Percentiles rank a stretch among this genome's conserved stretches.
These are phyloP conservation scores for Baryphthengus martii DNA, from an alignment of 2,113 vertebrate species.

Conservation along the genomic window DNA sequence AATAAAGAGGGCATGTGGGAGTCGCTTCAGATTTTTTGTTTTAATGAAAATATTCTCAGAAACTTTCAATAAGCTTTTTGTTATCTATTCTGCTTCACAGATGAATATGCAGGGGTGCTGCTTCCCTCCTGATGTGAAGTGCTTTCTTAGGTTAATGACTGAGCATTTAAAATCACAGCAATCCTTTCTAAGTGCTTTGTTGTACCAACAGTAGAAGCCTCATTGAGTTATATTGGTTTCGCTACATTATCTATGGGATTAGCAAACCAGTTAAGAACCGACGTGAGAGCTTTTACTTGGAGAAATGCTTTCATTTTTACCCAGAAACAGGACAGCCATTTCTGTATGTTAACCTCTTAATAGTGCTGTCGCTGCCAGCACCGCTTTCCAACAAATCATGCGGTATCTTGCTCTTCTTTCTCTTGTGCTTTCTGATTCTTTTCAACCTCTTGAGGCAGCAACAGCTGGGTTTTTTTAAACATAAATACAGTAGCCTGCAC, in stretches of 20 bases:
- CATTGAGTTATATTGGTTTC: conserved; percentile 49
- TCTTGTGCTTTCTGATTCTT: not conserved
- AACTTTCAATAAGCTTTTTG: not conserved
- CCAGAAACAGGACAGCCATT: not conserved
- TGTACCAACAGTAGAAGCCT: conserved; percentile 22
- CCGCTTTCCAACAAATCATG: not conserved
- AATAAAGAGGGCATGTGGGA: not conserved
- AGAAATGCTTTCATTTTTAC: not conserved
- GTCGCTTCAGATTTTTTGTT: not conserved
- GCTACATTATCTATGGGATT: conserved; percentile 40
- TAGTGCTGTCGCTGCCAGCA: not conserved
- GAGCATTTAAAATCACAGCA: conserved; percentile 38
- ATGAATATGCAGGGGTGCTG: not conserved
- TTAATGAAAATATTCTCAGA: not conserved
- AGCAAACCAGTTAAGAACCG: not conserved
- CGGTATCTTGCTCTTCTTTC: not conserved
- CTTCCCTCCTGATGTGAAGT: not conserved
- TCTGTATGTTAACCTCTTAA: not conserved
- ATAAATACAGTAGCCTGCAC: not conserved
- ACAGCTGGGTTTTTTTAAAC: conserved; percentile 4
- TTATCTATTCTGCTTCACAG: not conserved
- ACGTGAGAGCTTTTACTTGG: conserved; percentile 1
- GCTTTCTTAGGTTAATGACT: conserved; percentile 28
- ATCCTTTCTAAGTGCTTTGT: conserved; percentile 4
- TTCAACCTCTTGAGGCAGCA: not conserved